Evolutionary conservation across 2,113 vertebrate species (phyloP).

Genomic region (Amphilophus citrinellus): DNA sequence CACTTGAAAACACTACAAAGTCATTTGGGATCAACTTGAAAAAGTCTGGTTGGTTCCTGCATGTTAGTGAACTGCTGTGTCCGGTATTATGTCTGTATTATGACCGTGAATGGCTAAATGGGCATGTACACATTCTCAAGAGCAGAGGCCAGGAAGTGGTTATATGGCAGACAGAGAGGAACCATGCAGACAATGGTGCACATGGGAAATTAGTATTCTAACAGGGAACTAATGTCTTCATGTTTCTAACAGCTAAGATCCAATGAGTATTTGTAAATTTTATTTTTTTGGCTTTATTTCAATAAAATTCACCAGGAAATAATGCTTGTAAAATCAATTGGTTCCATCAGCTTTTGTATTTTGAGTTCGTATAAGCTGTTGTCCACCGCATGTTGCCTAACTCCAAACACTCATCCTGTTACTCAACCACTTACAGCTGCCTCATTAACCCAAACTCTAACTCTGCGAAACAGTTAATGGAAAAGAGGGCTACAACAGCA

Average conservation of each 20-base stretch:
- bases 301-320: background rate
- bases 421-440: background rate
- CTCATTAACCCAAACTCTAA: background rate
- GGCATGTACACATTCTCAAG: constrained; percentile 26
- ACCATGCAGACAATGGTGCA: background rate
- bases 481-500: background rate
- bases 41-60: background rate
- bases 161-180: background rate
- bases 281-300: background rate
- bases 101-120: background rate
- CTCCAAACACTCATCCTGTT: background rate
- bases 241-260: background rate
- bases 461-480: too few species aligned
- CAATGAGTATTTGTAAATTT: background rate
- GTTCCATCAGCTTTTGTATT: background rate
- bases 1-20: background rate
- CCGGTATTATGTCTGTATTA: background rate
- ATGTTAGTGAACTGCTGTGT: background rate
- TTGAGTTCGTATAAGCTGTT: background rate
- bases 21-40: background rate
- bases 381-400: background rate
- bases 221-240: background rate
- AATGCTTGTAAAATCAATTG: background rate
- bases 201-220: background rate
- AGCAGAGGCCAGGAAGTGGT: constrained; percentile 27